Conservation (phyloP, 2,888 invertebrate species). For the Tetragnatha montana region DNA sequence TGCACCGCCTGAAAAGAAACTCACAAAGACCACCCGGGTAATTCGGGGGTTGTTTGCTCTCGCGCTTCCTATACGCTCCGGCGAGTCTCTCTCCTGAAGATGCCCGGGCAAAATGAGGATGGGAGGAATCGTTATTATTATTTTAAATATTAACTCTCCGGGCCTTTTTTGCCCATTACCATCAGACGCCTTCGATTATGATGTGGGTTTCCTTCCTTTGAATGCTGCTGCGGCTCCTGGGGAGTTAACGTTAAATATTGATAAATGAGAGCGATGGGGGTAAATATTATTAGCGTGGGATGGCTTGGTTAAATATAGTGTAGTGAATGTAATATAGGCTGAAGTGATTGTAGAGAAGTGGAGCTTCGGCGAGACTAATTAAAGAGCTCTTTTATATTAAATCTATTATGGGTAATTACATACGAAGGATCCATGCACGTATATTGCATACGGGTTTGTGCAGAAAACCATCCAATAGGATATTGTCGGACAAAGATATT, state of each 20-base stretch:
- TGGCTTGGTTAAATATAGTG: background rate
- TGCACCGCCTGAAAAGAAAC: constrained; percentile 45
- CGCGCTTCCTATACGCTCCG: constrained; percentile 14
- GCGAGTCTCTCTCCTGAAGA: background rate
- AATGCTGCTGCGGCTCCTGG: background rate
- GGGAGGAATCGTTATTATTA: constrained; percentile 19
- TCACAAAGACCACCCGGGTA: constrained; percentile 42
- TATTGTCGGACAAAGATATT: too few species aligned
- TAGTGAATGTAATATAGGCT: background rate
- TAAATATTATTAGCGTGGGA: background rate
- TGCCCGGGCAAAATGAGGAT: constrained; percentile 26
- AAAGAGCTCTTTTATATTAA: background rate
- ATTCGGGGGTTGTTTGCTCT: constrained; percentile 57
- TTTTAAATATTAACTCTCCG: constrained; percentile 19
- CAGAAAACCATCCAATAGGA: too few species aligned
- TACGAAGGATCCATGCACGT: background rate
- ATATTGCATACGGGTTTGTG: too few species aligned
- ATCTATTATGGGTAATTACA: background rate
- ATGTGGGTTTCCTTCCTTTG: background rate
- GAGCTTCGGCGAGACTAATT: background rate
- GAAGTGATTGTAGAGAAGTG: background rate
- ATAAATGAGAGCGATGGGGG: background rate
- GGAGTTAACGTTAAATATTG: background rate
- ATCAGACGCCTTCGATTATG: background rate
- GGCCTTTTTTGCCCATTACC: background rate